These are phyloP conservation scores for Xestia rhomboidea DNA, from an alignment of 2,888 invertebrate species.

Conservation along the genomic window DNA sequence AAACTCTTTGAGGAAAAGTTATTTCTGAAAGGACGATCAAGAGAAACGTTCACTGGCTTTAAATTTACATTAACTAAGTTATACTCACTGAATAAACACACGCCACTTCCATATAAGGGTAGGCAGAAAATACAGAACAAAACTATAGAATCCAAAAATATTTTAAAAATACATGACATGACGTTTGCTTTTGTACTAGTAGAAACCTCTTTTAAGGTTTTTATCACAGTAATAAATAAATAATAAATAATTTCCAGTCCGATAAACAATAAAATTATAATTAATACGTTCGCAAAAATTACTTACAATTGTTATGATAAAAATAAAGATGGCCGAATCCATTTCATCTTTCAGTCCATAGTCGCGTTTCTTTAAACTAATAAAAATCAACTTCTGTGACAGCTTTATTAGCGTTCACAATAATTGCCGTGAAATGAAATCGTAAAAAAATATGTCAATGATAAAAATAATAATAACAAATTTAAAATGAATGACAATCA, in stretches of 20 bases:
- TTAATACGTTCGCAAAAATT: not conserved
- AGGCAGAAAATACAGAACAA: not conserved
- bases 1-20: too few species aligned
- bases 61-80: not conserved
- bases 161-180: not conserved
- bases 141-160: not conserved
- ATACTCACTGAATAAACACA: not conserved
- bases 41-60: not conserved
- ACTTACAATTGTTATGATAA: conserved; percentile 49
- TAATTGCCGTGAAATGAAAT: conserved; percentile 61
- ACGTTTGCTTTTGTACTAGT: not conserved
- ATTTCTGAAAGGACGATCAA: not conserved
- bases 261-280: not conserved
- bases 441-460: conserved; percentile 38
- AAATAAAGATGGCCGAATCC: conserved; percentile 44
- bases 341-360: conserved; percentile 57
- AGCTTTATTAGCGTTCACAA: conserved; percentile 30
- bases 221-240: not conserved
- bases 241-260: not conserved
- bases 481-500: conserved; percentile 3
- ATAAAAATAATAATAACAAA: conserved; percentile 31
- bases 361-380: conserved; percentile 25
- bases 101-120: not conserved
- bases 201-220: not conserved
- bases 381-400: conserved; percentile 8